Percentiles rank a stretch among this genome's conserved stretches.
Evolutionary conservation across 2,797 vertebrate species (phyloP).

Genomic region (Sebastes itinus): DNA sequence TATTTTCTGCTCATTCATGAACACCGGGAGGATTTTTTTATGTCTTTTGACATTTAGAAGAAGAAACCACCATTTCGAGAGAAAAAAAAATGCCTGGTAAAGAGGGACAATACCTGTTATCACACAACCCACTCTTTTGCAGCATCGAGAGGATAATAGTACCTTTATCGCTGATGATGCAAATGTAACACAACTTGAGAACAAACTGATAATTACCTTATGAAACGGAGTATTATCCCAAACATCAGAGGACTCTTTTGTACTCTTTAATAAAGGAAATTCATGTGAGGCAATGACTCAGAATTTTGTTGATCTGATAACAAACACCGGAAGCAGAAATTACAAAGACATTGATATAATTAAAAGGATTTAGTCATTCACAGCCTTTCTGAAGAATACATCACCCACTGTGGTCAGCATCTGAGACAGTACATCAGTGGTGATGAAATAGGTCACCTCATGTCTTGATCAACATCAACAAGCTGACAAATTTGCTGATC

Average conservation of each 20-base stretch:
- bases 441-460: neutral
- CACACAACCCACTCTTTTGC: slow-evolving; percentile 14
- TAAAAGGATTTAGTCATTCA: neutral
- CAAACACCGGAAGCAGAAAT: neutral
- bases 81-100: slow-evolving; percentile 5
- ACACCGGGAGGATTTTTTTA: neutral
- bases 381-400: neutral
- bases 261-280: slow-evolving; percentile 12
- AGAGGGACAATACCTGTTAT: slow-evolving; percentile 38
- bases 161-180: slow-evolving; percentile 19
- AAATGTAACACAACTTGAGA: slow-evolving; percentile 26
- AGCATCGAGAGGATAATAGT: slow-evolving; percentile 30
- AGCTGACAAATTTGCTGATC: neutral
- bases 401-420: neutral
- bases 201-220: slow-evolving; percentile 35
- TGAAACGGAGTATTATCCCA: slow-evolving; percentile 4
- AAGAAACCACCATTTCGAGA: slow-evolving; percentile 17
- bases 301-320: neutral
- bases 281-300: neutral
- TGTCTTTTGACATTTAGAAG: slow-evolving; percentile 15
- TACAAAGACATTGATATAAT: neutral
- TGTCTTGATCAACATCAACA: slow-evolving; percentile 6
- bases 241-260: slow-evolving; percentile 4
- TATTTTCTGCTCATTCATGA: slow-evolving; percentile 30
- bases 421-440: neutral